These are phyloP conservation scores for Celastrina argiolus DNA, from an alignment of 2,888 invertebrate genomes.

Conservation along the genomic window DNA sequence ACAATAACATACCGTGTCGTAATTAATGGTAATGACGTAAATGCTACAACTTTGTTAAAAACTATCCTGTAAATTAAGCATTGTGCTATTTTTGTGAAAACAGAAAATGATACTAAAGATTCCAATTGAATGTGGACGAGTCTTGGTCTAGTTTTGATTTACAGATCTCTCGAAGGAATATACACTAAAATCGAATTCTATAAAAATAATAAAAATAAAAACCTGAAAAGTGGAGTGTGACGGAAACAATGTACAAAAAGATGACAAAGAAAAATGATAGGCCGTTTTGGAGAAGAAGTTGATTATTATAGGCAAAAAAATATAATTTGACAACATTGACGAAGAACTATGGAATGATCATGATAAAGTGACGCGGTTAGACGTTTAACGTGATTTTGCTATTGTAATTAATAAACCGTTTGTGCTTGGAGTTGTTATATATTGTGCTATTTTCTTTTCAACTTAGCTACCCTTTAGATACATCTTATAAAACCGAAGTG, in stretches of 20 bases:
- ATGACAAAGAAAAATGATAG: conserved; percentile 65
- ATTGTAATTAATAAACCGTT: conserved; percentile 31
- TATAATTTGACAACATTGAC: conserved; percentile 58
- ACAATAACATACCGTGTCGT: conserved; percentile 59
- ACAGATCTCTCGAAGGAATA: conserved; percentile 78
- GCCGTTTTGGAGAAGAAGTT: conserved; percentile 78
- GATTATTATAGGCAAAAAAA: conserved; percentile 69
- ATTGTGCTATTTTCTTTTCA: conserved; percentile 53
- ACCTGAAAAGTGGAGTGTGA: conserved; percentile 59
- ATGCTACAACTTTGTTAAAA: conserved; percentile 60
- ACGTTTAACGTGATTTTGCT: conserved; percentile 24
- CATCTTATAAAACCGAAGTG: conserved; percentile 53
- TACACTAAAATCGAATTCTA: conserved; percentile 53
- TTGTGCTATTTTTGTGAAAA: conserved; percentile 57
- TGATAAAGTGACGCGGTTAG: conserved; percentile 52
- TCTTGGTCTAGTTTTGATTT: conserved; percentile 63
- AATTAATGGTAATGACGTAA: conserved; percentile 56
- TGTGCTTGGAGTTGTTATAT: conserved; percentile 47
- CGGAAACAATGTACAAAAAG: conserved; percentile 50
- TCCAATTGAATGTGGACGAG: conserved; percentile 49
- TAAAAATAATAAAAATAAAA: conserved; percentile 46
- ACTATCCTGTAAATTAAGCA: conserved; percentile 52
- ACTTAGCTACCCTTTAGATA: conserved; percentile 42
- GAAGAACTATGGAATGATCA: conserved; percentile 56
- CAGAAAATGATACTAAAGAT: conserved; percentile 59